phyloP scores from a whole-genome alignment of 1,140 invertebrate species.

The Drosophila eugracilis region DNA sequence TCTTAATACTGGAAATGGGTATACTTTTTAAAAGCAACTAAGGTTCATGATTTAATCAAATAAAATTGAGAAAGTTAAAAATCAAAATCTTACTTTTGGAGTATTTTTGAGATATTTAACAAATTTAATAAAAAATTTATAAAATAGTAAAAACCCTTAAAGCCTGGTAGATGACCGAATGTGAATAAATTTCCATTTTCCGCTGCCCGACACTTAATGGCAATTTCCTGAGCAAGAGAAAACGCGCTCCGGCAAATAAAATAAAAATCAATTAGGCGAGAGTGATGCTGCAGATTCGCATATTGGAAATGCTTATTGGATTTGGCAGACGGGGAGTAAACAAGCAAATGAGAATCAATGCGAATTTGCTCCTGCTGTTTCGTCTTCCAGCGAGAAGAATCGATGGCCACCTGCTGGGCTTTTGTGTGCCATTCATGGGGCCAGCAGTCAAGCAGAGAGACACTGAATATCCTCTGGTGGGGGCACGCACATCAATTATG shows the following conservation, averaged over 20 bases:
- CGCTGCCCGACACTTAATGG: constrained; percentile 1
- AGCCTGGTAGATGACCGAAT: constrained; percentile 2
- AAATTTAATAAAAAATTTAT: neutral
- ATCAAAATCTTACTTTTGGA: too few relatives aligned
- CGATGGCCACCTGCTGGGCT: constrained; percentile 68
- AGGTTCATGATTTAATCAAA: too few relatives aligned
- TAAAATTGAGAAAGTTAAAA: too few relatives aligned
- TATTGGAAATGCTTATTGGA: constrained; percentile 75
- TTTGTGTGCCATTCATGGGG: constrained; percentile 38
- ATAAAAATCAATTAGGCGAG: constrained; percentile 79
- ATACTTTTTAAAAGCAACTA: too few relatives aligned
- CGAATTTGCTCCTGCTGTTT: constrained; percentile 30
- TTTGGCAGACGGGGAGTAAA: constrained; percentile 57
- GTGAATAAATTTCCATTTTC: constrained; percentile 41
- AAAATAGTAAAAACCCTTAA: neutral
- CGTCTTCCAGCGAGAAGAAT: constrained; percentile 18
- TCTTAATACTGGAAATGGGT: too few relatives aligned
- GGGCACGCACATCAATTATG: constrained; percentile 72
- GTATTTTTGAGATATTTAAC: too few relatives aligned
- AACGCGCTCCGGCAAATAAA: constrained; percentile 56
- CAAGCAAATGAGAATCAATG: constrained; percentile 73
- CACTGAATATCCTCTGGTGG: constrained; percentile 17
- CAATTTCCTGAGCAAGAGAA: constrained; percentile 28
- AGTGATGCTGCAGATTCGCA: constrained; percentile 76
- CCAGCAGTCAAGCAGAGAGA: constrained; percentile 13